phyloP scores from a whole-genome alignment of 2,113 vertebrate species.

The Lonchura striata region DNA sequence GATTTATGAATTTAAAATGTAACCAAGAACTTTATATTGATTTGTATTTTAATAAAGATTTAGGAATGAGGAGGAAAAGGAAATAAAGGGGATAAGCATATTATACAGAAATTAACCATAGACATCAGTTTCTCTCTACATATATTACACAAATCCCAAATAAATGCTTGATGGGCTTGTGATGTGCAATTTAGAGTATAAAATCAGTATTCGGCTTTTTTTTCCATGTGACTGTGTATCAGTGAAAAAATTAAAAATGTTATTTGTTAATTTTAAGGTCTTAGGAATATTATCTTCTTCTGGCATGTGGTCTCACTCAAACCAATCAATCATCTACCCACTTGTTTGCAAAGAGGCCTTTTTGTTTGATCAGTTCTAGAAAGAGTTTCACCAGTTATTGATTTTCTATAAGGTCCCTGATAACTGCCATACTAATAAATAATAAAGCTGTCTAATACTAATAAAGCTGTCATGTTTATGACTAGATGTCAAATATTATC shows the following conservation, averaged over 20 bases:
- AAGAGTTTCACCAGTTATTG: constrained; percentile 3
- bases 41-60: neutral
- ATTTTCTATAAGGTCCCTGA: constrained; percentile 40
- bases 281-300: constrained; percentile 54
- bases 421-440: constrained; percentile 27
- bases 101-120: neutral
- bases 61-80: neutral
- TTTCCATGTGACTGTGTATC: neutral
- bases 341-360: constrained; percentile 26
- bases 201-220: neutral
- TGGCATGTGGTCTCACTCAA: constrained; percentile 37
- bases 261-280: constrained; percentile 58
- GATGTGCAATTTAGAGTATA: neutral
- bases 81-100: neutral
- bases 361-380: constrained; percentile 35
- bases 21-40: neutral
- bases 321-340: constrained; percentile 38
- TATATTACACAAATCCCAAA: neutral
- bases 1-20: neutral
- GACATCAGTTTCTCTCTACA: neutral
- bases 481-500: neutral
- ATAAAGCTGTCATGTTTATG: constrained; percentile 43
- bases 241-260: constrained; percentile 50
- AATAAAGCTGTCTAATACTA: constrained; percentile 45
- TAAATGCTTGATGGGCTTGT: neutral